Base-by-base conservation (phyloP, 2,888 invertebrate genomes). In the Harpalus rufipes region DNA sequence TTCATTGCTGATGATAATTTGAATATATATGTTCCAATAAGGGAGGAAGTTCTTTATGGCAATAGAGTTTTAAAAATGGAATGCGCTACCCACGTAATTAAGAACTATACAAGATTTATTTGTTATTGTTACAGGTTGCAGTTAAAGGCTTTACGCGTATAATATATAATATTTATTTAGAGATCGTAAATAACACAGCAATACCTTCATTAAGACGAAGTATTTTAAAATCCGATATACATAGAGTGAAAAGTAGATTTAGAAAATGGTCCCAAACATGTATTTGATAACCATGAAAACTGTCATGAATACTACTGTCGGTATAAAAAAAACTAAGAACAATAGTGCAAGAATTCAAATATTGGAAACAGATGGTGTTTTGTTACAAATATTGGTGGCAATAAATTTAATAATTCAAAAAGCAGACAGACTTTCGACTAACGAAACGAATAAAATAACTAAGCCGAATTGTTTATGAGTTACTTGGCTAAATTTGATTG, bases 1-100 rank as follows among this genome's bases (percentile, higher is more conserved):
- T 85, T 89, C 59, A 90, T 90, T 10, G 89, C 89, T n/a, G 90
- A 89, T 86, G 89, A 89, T 7, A 90, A 90, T 84, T 88, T 88
- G 10, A 89, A 88, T 12, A 89, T 90, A 0, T 89, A 87, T 72
- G 86, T 86, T 68, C 86, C 86, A 86, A 87, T 89, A 4, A 8
- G 85, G 16, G 86, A 88, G 85, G 65, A 65, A 18, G 85, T 87
- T 14, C 86, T 87, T 4, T 89, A 90, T 86, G 86, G 86, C 0
- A 86, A 21, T 6, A 18, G 56, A 8, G 80, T 80, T 7, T 12
- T 88, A 80, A 90, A 89, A 88, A 85, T 89, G 1, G 89, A 90
- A 86, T 90, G 90, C 84, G 85, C 59, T 7, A 89, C 89, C 82
- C 89, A 90, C 85, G 74, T 89, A 14, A 72, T 87, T 7, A 85